Evolutionary conservation across 2,113 vertebrate species (phyloP).

Genomic region (Pipra filicauda): DNA sequence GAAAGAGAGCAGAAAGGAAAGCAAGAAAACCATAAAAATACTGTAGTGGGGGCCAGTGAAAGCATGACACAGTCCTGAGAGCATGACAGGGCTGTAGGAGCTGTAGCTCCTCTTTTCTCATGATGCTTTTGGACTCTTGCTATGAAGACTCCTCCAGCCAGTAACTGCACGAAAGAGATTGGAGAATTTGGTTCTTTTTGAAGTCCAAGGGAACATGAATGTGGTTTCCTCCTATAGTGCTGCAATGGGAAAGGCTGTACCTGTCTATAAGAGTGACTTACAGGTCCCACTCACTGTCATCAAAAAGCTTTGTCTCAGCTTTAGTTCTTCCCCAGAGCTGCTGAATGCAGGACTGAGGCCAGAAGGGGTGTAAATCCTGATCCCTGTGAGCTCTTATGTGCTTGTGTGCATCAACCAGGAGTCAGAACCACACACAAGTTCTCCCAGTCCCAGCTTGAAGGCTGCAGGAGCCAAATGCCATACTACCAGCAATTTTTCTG

Average conservation of each 20-base stretch:
- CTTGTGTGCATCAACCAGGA: background rate
- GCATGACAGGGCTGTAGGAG: background rate
- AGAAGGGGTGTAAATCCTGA: background rate
- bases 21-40: background rate
- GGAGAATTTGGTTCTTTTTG: background rate
- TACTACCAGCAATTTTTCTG: background rate
- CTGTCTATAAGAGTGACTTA: background rate
- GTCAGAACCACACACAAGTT: background rate
- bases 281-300: fast-evolving
- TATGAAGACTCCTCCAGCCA: background rate
- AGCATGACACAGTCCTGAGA: background rate
- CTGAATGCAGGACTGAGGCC: background rate
- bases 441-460: background rate
- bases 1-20: conserved; percentile 19
- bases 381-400: fast-evolving
- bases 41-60: background rate
- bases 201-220: background rate
- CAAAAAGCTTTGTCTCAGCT: background rate
- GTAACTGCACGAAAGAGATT: background rate
- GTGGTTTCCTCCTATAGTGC: background rate
- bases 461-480: background rate
- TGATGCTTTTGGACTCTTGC: background rate
- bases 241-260: background rate
- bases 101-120: background rate
- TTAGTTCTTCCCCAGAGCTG: background rate